Percentiles rank a stretch among this genome's conserved stretches.
Evolutionary conservation across 2,113 vertebrate species (phyloP).

Genomic region (Henicopernis longicauda): DNA sequence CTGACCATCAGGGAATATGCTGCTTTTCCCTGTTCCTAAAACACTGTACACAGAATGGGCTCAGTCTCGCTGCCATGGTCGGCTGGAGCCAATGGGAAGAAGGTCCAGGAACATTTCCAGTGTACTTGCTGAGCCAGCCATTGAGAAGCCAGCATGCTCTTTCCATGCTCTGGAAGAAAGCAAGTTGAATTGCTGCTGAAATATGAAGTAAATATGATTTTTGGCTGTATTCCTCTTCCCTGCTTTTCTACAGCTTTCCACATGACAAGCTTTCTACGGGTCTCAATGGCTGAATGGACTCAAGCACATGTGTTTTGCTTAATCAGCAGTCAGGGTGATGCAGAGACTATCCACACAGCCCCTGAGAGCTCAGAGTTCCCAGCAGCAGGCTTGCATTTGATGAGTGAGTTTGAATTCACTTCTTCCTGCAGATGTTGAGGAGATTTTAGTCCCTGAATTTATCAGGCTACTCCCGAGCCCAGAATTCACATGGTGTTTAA

Average conservation of each 20-base stretch:
- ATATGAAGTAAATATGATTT: neutral
- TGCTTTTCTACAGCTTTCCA: neutral
- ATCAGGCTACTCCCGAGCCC: neutral
- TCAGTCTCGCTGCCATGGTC: neutral
- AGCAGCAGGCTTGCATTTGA: neutral
- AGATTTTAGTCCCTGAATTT: neutral
- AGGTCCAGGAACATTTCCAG: neutral
- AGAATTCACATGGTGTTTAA: neutral
- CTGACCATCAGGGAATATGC: neutral
- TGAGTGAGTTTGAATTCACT: neutral
- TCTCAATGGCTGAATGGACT: neutral
- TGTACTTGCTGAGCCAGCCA: neutral
- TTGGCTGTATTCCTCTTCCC: neutral
- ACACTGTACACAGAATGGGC: neutral
- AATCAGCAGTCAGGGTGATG: neutral
- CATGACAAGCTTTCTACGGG: neutral
- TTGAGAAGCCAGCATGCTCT: neutral
- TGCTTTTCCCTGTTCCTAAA: neutral
- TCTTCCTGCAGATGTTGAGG: slow-evolving; percentile 1
- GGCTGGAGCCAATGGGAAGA: neutral
- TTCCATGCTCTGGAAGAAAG: neutral
- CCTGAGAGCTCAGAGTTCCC: neutral
- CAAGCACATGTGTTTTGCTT: neutral
- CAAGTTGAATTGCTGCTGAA: neutral
- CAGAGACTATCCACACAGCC: neutral